Percentiles rank a stretch among this genome's conserved stretches.
phyloP scores from a whole-genome alignment of 1,140 invertebrate species.

The Harpegnathos saltator region DNA sequence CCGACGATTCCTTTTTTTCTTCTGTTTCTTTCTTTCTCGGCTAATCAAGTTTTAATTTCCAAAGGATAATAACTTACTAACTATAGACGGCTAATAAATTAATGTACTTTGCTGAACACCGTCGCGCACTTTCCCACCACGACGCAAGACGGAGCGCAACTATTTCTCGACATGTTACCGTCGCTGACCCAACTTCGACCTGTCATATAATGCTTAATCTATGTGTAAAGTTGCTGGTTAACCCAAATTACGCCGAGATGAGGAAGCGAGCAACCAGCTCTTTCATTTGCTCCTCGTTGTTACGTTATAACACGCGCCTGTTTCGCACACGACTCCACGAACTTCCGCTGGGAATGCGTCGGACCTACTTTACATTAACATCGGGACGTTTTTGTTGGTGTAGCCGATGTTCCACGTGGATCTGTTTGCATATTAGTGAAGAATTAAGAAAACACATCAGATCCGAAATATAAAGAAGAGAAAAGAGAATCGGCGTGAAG shows the following conservation, averaged over 20 bases:
- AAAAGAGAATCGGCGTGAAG: no score
- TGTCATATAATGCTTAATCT: conserved; percentile 38
- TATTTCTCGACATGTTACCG: conserved; percentile 34
- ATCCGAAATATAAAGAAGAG: no score
- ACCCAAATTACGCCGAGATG: conserved; percentile 51
- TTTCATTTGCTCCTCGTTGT: background rate
- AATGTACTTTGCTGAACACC: conserved; percentile 7
- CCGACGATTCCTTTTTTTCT: background rate
- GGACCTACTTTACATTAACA: conserved; percentile 6
- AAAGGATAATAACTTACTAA: conserved; percentile 1
- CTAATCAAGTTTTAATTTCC: conserved; percentile 22
- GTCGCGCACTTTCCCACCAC: background rate
- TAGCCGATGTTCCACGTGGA: conserved; percentile 7
- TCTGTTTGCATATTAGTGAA: background rate
- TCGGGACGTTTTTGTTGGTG: background rate
- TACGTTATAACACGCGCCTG: background rate
- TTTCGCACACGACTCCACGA: background rate
- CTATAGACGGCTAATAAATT: conserved; percentile 22
- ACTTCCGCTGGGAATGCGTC: conserved; percentile 8
- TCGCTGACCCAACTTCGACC: conserved; percentile 33
- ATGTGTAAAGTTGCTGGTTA: conserved; percentile 48
- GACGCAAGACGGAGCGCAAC: background rate
- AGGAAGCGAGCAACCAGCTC: conserved; percentile 2
- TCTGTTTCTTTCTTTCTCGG: no score
- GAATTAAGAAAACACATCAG: background rate